Evolutionary conservation across 2,888 invertebrate species (phyloP), one percentile per base, ranked within the genome.

Genomic region (Netelia virgata): DNA sequence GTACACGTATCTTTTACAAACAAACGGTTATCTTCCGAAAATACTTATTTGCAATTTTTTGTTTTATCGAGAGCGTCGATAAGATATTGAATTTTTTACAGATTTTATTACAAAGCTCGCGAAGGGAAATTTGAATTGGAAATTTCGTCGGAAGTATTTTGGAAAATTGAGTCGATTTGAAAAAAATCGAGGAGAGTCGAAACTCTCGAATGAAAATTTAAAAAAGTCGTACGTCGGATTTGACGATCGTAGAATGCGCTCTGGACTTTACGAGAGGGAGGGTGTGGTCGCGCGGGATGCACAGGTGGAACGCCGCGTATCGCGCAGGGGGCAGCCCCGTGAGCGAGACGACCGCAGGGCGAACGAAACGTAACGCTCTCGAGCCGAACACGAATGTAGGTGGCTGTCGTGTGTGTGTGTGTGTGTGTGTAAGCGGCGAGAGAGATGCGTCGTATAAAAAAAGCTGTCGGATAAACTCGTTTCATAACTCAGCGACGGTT

Each of bases 401-500:
- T 59, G 59, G 20, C 1, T 55, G 59, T 11, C 23, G n/a, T n/a
- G n/a, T n/a, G n/a, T n/a, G n/a, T n/a, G n/a, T n/a, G n/a, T n/a
- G n/a, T n/a, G n/a, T 73, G 47, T 23, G 23, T 69, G 23, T 36
- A 74, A 28, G 59, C 68, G 50, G 61, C 55, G 68, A 18, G 76
- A 66, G 76, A 63, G 70, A 79, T 28, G 28, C 28, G 28, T 66
- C 69, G 66, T 83, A 28, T 28, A 28, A 69, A 78, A 78, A 78
- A 76, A 83, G 83, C 80, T 80, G 72, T 72, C 80, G 69, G 83
- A 80, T 83, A 83, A 83, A 83, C 83, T 80, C 53, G 80, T 83
- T 83, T 61, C 80, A 59, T 80, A 76, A 76, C 76, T 69, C 57
- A 72, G 66, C 59, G 57, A 66, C 79, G 59, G 73, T 76, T 28